These are phyloP conservation scores for Dendrocopos noguchii DNA, from an alignment of 2,113 vertebrate species.

Conservation along the genomic window DNA sequence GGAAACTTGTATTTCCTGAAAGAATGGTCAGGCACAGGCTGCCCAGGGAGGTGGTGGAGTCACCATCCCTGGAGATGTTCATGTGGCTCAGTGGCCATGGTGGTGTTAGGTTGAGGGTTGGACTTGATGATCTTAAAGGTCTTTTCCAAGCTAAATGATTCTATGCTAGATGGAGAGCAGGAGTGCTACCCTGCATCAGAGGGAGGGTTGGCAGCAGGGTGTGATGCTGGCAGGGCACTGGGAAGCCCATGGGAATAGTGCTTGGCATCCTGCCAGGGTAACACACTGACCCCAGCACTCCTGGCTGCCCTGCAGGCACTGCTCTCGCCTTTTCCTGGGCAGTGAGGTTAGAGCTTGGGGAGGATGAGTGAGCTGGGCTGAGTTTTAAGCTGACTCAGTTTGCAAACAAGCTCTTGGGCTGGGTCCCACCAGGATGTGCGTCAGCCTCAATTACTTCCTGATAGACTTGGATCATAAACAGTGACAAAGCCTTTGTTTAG, in stretches of 20 bases:
- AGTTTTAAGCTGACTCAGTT: neutral
- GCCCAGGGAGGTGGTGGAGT: too few species aligned
- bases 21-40: too few species aligned
- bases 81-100: too few species aligned
- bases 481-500: neutral
- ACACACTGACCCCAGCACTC: rapidly evolving
- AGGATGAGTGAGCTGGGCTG: neutral
- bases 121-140: too few species aligned
- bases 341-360: neutral
- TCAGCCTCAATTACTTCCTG: slow-evolving; percentile 37
- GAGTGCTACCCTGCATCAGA: neutral
- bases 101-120: too few species aligned
- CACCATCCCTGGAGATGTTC: too few species aligned
- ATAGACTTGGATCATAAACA: neutral
- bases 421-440: neutral
- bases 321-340: neutral
- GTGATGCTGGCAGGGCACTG: rapidly evolving
- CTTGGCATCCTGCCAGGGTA: neutral
- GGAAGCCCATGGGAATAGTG: neutral
- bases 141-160: too few species aligned
- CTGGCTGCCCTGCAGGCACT: rapidly evolving
- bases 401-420: slow-evolving; percentile 18
- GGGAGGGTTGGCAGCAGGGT: neutral
- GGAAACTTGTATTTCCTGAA: too few species aligned
- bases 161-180: neutral